These are phyloP conservation scores for Orussus abietinus DNA, from an alignment of 1,140 invertebrate genomes.

Conservation along the genomic window DNA sequence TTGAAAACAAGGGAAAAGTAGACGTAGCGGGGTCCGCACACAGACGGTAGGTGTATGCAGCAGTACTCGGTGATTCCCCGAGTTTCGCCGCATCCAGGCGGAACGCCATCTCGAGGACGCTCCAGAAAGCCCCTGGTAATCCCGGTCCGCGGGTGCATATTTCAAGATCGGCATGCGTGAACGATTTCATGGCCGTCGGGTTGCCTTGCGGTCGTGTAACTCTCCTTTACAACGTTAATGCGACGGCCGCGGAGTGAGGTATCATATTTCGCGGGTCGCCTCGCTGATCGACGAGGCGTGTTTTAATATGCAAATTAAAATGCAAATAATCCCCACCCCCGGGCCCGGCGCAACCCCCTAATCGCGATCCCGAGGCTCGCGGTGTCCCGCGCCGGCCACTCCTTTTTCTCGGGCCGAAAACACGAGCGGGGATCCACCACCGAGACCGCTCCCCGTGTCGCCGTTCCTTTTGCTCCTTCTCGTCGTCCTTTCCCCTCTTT, in stretches of 20 bases:
- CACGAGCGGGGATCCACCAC: too few relatives aligned
- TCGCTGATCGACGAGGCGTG: constrained; percentile 34
- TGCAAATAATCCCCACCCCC: constrained; percentile 36
- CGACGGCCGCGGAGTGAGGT: constrained; percentile 33
- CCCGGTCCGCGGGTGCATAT: constrained; percentile 44
- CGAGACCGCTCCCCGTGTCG: background rate
- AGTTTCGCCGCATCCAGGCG: too few relatives aligned
- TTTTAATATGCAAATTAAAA: constrained; percentile 52
- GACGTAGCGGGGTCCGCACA: too few relatives aligned
- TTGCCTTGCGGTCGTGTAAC: constrained; percentile 50
- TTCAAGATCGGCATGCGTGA: constrained; percentile 52
- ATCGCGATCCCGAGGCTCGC: too few relatives aligned
- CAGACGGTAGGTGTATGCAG: too few relatives aligned
- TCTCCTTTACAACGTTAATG: constrained; percentile 47
- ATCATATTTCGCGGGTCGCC: constrained; percentile 42
- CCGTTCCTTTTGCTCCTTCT: background rate
- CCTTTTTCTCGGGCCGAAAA: too few relatives aligned
- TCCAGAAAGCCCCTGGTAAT: constrained; percentile 22
- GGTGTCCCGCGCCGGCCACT: too few relatives aligned
- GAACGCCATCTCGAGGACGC: constrained; percentile 2
- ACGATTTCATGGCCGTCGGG: constrained; percentile 49
- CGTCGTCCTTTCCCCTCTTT: background rate
- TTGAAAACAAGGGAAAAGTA: too few relatives aligned
- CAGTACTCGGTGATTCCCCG: too few relatives aligned
- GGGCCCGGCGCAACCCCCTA: too few relatives aligned